These are phyloP conservation scores for Isaurus tuberculatus DNA, from an alignment of 92 coral and sea anemone species.

Conservation along the genomic window DNA sequence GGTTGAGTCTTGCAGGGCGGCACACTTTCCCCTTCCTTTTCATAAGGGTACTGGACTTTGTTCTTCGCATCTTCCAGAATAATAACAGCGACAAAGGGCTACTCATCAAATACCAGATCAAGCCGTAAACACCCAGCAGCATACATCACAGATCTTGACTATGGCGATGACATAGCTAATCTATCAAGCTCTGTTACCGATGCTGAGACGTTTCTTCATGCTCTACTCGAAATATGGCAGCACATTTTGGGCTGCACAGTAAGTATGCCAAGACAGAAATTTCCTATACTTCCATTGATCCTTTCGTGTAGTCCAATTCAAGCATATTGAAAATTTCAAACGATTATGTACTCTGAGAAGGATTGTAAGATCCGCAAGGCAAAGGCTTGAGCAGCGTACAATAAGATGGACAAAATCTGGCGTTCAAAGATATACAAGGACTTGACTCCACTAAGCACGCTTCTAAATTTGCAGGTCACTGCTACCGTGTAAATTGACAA, in stretches of 20 bases:
- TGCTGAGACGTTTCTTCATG: not conserved
- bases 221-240: not conserved
- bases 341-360: constrained; percentile 31
- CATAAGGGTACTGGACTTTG: not conserved
- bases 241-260: not conserved
- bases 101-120: not conserved
- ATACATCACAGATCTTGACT: too few relatives aligned
- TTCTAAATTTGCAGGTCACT: not conserved
- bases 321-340: constrained; percentile 3
- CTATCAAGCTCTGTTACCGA: constrained; percentile 6
- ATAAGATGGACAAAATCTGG: not conserved
- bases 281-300: not conserved
- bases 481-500: too few relatives aligned
- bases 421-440: not conserved
- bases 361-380: not conserved
- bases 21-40: not conserved
- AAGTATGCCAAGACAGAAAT: constrained; percentile 12
- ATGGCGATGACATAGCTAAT: constrained; percentile 12
- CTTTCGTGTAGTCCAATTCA: not conserved
- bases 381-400: not conserved
- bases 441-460: not conserved
- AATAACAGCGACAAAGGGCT: not conserved
- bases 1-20: not conserved
- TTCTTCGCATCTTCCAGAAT: not conserved
- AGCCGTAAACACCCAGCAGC: too few relatives aligned